Conservation (phyloP, 2,888 invertebrate species). For the Melanophora roralis region DNA sequence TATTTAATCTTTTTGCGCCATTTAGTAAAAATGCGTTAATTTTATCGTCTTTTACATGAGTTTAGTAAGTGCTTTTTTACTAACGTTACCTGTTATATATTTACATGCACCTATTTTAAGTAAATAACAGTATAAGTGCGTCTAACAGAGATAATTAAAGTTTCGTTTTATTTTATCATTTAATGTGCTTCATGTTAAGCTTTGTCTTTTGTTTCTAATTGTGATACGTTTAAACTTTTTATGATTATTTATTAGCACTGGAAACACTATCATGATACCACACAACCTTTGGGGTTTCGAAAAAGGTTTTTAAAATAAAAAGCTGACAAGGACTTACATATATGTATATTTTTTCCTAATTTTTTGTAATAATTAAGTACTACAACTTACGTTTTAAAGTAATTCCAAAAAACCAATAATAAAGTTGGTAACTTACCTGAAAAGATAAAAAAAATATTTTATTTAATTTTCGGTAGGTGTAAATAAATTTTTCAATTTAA, state of each 20-base stretch:
- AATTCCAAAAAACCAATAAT: neutral
- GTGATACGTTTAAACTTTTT: slow-evolving; percentile 73
- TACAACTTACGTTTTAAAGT: neutral
- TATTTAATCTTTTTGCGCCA: slow-evolving; percentile 24
- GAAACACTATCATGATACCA: no score
- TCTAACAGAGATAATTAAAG: no score
- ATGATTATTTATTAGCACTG: no score
- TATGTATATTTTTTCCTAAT: neutral
- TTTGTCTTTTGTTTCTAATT: slow-evolving; percentile 68
- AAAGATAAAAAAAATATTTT: neutral
- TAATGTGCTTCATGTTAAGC: slow-evolving; percentile 68
- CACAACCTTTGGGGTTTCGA: no score
- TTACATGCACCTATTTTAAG: slow-evolving; percentile 2
- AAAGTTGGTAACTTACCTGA: neutral
- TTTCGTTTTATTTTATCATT: slow-evolving; percentile 66
- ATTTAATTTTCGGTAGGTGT: no score
- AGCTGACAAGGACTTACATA: no score
- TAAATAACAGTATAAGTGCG: neutral
- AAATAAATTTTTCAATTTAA: no score
- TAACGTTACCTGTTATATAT: slow-evolving; percentile 34
- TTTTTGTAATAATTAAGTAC: neutral
- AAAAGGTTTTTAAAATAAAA: no score
- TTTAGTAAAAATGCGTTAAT: slow-evolving; percentile 46
- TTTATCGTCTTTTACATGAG: slow-evolving; percentile 35
- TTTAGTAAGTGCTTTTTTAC: slow-evolving; percentile 41